Conservation (phyloP, 1,140 invertebrate genomes). For the Mycetomoellerius zeteki region DNA sequence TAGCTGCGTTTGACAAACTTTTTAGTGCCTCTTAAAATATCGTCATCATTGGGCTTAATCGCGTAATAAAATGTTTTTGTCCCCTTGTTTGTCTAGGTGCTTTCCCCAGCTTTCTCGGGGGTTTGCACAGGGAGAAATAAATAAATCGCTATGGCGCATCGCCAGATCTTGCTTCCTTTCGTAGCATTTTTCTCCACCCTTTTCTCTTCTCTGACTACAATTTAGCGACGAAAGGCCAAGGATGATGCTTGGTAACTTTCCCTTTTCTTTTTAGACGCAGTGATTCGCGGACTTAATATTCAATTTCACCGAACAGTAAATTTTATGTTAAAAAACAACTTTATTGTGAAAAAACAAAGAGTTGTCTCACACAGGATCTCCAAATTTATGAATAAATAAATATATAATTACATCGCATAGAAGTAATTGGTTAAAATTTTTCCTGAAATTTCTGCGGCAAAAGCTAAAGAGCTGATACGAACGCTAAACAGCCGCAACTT, state of each 20-base stretch:
- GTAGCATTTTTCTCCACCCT: conserved; percentile 45
- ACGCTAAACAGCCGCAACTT: conserved; percentile 40
- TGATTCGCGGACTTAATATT: conserved; percentile 43
- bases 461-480: conserved; percentile 9
- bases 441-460: background rate
- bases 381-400: background rate
- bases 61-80: conserved; percentile 84
- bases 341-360: background rate
- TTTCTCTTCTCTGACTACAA: conserved; percentile 52
- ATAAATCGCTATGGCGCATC: conserved; percentile 80
- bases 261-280: conserved; percentile 53
- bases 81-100: conserved; percentile 80
- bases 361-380: background rate
- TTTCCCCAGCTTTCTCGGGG: conserved; percentile 71
- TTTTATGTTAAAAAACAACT: too few species aligned
- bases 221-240: conserved; percentile 69
- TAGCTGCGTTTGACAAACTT: conserved; percentile 58
- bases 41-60: conserved; percentile 82
- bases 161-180: conserved; percentile 78
- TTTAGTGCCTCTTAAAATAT: conserved; percentile 79
- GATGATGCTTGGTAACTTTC: conserved; percentile 70
- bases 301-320: background rate
- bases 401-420: background rate
- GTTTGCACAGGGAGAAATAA: conserved; percentile 81
- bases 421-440: background rate